A percentile compares a stretch with the other conserved stretches of the same genome.
These are phyloP conservation scores for Mayetiola destructor DNA, from an alignment of 2,888 invertebrate genomes.

Conservation along the genomic window DNA sequence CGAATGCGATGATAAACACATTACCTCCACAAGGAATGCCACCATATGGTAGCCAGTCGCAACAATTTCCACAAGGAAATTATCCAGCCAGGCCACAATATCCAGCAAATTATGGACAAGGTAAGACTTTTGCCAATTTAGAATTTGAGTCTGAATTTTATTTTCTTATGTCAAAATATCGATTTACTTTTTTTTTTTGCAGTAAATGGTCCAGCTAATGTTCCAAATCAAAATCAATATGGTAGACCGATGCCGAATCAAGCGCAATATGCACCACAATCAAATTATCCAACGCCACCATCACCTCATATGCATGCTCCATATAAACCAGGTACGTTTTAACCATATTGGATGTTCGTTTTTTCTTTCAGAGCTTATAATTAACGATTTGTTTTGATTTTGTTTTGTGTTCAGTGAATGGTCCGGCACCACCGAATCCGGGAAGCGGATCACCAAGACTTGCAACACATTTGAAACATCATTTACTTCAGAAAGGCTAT, in stretches of 20 bases:
- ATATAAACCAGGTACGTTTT: background rate
- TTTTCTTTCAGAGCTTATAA: background rate
- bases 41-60: slow-evolving; percentile 41
- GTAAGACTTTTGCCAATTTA: slow-evolving; percentile 27
- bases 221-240: slow-evolving; percentile 37
- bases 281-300: slow-evolving; percentile 33
- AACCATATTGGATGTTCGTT: background rate
- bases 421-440: slow-evolving; percentile 31
- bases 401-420: background rate
- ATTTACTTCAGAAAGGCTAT: slow-evolving; percentile 55
- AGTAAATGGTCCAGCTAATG: slow-evolving; percentile 23
- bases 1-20: too few species aligned
- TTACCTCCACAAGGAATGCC: slow-evolving; percentile 39
- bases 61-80: slow-evolving; percentile 42
- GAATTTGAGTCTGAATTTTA: background rate
- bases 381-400: background rate
- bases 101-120: slow-evolving; percentile 38
- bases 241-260: slow-evolving; percentile 43
- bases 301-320: slow-evolving; percentile 27
- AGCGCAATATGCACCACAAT: slow-evolving; percentile 34
- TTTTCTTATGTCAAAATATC: background rate
- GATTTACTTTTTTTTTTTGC: background rate
- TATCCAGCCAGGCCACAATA: slow-evolving; percentile 41
- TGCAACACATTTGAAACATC: slow-evolving; percentile 53
- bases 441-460: slow-evolving; percentile 39